Evolutionary conservation across 2,113 vertebrate species (phyloP).

Genomic region (Aix galericulata): DNA sequence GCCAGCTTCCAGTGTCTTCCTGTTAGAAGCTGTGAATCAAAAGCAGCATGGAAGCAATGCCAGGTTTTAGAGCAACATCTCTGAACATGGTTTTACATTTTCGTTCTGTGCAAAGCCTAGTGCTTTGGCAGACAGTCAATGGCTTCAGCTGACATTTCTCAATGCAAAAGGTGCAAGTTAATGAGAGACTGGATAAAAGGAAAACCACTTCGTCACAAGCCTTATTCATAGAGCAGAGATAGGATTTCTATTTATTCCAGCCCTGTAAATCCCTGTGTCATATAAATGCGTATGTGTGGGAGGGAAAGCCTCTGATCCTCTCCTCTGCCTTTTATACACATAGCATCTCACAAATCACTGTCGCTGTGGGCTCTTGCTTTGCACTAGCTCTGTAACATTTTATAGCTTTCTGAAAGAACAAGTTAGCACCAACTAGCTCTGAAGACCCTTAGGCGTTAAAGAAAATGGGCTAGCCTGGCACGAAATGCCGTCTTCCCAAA

Average conservation of each 20-base stretch:
- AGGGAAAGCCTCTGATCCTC: conserved; percentile 19
- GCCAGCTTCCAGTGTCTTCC: conserved; percentile 32
- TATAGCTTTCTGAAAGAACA: conserved; percentile 34
- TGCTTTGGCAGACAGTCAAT: conserved; percentile 54
- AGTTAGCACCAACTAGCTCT: not conserved
- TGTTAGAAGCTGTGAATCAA: conserved; percentile 40
- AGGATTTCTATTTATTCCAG: conserved; percentile 50
- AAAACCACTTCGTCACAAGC: conserved; percentile 30
- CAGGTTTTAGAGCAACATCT: conserved; percentile 42
- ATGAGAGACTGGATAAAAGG: conserved; percentile 36
- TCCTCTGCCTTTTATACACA: not conserved
- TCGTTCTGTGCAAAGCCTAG: not conserved
- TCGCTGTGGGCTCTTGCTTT: not conserved
- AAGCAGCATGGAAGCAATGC: conserved; percentile 45
- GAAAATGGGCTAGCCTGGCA: not conserved
- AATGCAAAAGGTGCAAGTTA: conserved; percentile 58
- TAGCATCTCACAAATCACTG: conserved; percentile 7
- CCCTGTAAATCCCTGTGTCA: conserved; percentile 3
- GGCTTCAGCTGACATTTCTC: conserved; percentile 55
- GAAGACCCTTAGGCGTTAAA: not conserved
- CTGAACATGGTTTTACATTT: conserved; percentile 57
- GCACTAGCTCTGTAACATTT: not conserved
- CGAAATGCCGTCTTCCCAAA: not conserved
- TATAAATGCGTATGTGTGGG: conserved; percentile 5
- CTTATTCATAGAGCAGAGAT: conserved; percentile 17